phyloP scores from a whole-genome alignment of 37 sponge, comb jelly and placozoan genomes.

The Beroe ovata region DNA sequence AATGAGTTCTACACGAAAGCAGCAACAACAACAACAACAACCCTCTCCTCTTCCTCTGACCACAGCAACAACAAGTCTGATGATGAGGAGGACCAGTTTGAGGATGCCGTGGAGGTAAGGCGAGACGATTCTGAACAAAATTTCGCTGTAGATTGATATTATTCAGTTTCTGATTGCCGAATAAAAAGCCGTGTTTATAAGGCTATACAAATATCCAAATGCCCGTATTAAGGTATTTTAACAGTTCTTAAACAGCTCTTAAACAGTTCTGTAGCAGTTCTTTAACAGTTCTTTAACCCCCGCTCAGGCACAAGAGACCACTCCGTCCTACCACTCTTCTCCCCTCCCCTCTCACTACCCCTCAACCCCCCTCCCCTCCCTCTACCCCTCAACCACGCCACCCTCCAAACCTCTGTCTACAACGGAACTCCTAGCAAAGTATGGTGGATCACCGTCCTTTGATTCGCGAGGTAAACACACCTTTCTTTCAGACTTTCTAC shows the following conservation, averaged over 20 bases:
- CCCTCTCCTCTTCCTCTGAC: too few relatives aligned
- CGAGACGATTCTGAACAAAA: too few relatives aligned
- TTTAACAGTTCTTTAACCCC: not conserved
- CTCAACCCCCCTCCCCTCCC: not conserved
- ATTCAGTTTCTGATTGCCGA: too few relatives aligned
- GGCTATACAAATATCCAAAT: too few relatives aligned
- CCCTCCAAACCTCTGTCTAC: not conserved
- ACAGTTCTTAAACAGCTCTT: too few relatives aligned
- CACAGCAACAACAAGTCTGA: not conserved
- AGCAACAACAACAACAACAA: not conserved
- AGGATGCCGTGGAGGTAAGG: constrained; percentile 50
- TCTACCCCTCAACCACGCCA: not conserved
- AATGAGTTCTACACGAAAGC: not conserved
- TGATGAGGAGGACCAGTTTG: constrained; percentile 58
- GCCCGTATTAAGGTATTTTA: too few relatives aligned
- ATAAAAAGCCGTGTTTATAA: too few relatives aligned
- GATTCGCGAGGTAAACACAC: not conserved
- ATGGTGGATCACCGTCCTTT: not conserved
- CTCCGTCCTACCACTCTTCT: not conserved
- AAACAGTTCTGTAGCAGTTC: too few relatives aligned
- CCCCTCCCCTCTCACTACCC: not conserved
- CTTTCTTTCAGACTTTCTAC: not conserved
- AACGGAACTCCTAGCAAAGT: not conserved
- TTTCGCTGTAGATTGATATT: too few relatives aligned
- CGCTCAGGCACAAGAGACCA: not conserved